Conservation (phyloP, 2,797 vertebrate genomes). For the Coreius guichenoti region DNA sequence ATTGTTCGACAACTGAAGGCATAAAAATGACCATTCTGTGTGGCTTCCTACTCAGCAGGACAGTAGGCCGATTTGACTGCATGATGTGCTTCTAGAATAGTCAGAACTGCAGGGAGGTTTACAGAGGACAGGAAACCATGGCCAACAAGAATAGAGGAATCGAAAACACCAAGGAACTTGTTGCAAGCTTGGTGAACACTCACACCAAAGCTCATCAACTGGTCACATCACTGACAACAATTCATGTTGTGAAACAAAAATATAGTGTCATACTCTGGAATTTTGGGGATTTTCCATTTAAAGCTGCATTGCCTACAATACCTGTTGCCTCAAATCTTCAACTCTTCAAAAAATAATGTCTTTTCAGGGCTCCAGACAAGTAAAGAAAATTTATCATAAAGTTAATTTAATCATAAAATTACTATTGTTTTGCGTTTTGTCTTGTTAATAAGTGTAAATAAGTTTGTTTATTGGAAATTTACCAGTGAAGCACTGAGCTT, state of each 20-base stretch:
- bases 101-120: constrained; percentile 10
- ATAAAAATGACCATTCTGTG: constrained; percentile 18
- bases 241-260: neutral
- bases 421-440: too few species aligned
- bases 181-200: neutral
- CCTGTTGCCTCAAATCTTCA: neutral
- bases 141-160: constrained; percentile 35
- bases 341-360: too few species aligned
- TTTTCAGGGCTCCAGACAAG: too few species aligned
- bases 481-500: too few species aligned
- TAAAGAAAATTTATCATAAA: too few species aligned
- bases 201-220: neutral
- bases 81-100: constrained; percentile 32
- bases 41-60: constrained; percentile 19
- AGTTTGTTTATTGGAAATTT: too few species aligned
- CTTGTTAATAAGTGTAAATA: too few species aligned
- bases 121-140: constrained; percentile 13
- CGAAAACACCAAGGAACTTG: constrained; percentile 36
- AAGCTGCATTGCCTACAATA: neutral
- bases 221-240: neutral
- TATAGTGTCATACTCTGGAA: neutral
- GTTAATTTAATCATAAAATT: too few species aligned
- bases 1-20: neutral
- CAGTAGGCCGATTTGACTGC: neutral
- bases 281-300: neutral